Evolutionary conservation across 2,113 vertebrate species (phyloP).

Genomic region (Myiozetetes cayanensis): DNA sequence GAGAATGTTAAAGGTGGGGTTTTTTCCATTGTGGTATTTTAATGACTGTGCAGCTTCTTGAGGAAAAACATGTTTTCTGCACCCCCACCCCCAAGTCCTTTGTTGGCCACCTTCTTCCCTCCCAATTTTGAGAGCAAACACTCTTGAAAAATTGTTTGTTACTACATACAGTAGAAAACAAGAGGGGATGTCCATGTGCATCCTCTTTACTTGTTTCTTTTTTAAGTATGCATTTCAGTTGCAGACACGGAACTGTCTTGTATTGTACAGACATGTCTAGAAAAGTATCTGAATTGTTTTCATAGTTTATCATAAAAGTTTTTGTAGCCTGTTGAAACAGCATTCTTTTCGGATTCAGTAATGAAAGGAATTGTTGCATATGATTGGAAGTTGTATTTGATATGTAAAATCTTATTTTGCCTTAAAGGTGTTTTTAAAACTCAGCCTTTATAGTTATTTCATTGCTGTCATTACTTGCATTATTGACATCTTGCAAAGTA

Average conservation of each 20-base stretch:
- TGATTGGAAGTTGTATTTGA: not conserved
- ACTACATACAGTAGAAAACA: not conserved
- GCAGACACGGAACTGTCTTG: not conserved
- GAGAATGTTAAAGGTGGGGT: not conserved
- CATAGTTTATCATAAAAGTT: not conserved
- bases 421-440: not conserved
- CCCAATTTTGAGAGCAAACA: not conserved
- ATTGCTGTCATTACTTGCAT: not conserved
- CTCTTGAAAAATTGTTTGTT: not conserved
- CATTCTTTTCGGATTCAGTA: not conserved
- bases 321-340: not conserved
- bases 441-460: not conserved
- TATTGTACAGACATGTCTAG: slow-evolving; percentile 12
- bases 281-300: slow-evolving; percentile 24
- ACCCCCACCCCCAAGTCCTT: not conserved
- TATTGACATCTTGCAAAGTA: not conserved
- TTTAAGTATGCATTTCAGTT: not conserved
- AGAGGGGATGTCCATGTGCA: not conserved
- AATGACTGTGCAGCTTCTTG: not conserved
- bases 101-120: not conserved
- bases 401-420: not conserved
- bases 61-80: not conserved
- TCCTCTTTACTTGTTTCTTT: slow-evolving; percentile 14
- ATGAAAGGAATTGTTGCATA: not conserved
- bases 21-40: not conserved